Evolutionary conservation across 2,888 invertebrate genomes (phyloP), one percentile per base, ranked within the genome.

Genomic region (Eupithecia exiguata): DNA sequence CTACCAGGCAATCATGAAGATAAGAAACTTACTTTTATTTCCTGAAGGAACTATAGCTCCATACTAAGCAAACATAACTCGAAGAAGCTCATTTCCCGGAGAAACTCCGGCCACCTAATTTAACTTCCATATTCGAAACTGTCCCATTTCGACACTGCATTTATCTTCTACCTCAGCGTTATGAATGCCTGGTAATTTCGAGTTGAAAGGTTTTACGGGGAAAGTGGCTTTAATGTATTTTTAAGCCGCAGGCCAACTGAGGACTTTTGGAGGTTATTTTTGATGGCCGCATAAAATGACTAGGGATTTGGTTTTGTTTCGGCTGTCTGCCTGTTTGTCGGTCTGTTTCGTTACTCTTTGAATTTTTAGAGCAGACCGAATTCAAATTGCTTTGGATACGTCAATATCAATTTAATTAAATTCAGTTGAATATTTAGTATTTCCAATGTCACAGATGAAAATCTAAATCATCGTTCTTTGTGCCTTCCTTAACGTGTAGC

Each of bases 141-240:
- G 25, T 38, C 36, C 40, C 14, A 43, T 66, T 66, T 66, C 25
- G 40, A 38, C 66, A 66, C 12, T 66, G 68, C 63, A 70, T 68
- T 68, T 61, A 71, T 68, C 67, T 61, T 68, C 63, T 58, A 46
- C 68, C 72, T 68, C 58, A 30, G 43, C 10, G 21, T 43, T 70
- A 62, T 71, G 70, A 38, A 36, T 30, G 61, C 69, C 62, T 67
- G 65, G 62, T 70, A 70, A 66, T 70, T 70, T 18, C 35, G 66
- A 36, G 63, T 38, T 35, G 66, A 67, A 72, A 72, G 58, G 62
- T 43, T 65, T 61, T 46, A 68, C 4, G 61, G 14, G 30, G 2
- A 38, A 69, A 65, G 68, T 35, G 36, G 67, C 38, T 16, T 46
- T 70, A 74, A 73, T 66, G 49, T 58, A 16, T 61, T 61, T 73